Evolutionary conservation across 2,113 vertebrate species (phyloP).

Genomic region (Caretta caretta): DNA sequence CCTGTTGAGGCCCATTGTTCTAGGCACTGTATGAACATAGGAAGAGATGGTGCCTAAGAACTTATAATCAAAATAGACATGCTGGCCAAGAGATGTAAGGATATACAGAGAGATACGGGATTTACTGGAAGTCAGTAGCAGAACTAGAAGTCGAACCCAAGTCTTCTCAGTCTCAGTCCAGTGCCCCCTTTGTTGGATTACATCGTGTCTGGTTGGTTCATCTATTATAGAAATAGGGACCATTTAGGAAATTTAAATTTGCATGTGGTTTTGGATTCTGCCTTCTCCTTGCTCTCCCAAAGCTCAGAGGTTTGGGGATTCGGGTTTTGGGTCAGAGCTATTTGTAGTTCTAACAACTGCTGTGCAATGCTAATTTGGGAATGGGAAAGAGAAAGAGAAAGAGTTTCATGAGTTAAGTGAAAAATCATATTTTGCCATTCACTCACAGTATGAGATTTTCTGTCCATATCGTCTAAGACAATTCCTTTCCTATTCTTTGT

Average conservation of each 20-base stretch:
- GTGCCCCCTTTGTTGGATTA: not conserved
- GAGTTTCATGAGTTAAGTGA: not conserved
- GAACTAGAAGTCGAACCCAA: not conserved
- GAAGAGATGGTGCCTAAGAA: constrained; percentile 10
- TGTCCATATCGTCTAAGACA: not conserved
- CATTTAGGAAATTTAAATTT: not conserved
- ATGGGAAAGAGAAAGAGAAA: not conserved
- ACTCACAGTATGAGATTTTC: not conserved
- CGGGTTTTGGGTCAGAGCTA: not conserved
- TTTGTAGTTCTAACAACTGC: not conserved
- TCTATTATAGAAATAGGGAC: not conserved
- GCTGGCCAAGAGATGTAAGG: constrained; percentile 7
- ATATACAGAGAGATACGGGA: constrained; percentile 14
- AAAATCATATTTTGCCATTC: not conserved
- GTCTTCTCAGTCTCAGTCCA: not conserved
- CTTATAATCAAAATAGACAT: constrained; percentile 28
- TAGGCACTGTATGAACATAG: not conserved
- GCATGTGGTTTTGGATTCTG: not conserved
- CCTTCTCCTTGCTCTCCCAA: not conserved
- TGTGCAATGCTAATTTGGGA: not conserved
- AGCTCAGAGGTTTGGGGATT: not conserved
- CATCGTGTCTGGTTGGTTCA: not conserved
- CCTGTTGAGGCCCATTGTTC: not conserved
- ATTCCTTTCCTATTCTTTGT: not conserved
- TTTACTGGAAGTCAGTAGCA: not conserved